Conservation (phyloP, 1,140 invertebrate species). For the Drosophila serrata region DNA sequence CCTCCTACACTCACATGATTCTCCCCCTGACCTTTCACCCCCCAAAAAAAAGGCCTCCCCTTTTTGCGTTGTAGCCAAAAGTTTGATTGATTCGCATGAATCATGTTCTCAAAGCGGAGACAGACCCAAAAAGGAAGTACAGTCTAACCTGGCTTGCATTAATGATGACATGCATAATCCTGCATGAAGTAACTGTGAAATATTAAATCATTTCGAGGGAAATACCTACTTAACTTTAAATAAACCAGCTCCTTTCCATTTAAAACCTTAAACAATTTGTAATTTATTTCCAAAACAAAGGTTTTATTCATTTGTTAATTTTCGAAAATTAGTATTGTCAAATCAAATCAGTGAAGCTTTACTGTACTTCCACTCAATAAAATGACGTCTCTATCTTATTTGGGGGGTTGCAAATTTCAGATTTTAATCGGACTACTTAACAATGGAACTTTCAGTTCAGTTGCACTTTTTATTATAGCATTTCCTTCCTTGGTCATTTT, state of each 20-base stretch:
- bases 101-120: constrained; percentile 33
- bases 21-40: constrained; percentile 21
- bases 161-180: neutral
- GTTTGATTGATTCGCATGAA: constrained; percentile 78
- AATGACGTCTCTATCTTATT: constrained; percentile 33
- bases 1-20: neutral
- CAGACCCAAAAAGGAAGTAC: constrained; percentile 43
- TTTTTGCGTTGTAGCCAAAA: constrained; percentile 45
- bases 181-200: too few relatives aligned
- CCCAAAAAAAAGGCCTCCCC: neutral
- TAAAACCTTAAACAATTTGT: neutral
- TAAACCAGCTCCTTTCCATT: too few relatives aligned
- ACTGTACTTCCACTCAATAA: constrained; percentile 8
- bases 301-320: neutral
- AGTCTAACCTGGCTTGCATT: neutral
- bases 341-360: neutral
- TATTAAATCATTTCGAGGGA: too few relatives aligned
- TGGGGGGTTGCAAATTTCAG: constrained; percentile 33
- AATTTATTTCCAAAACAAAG: neutral
- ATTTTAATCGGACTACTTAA: constrained; percentile 45
- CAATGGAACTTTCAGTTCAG: constrained; percentile 27
- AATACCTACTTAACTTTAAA: neutral
- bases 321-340: too few relatives aligned
- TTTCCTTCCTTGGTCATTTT: neutral
- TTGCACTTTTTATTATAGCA: constrained; percentile 29